Conservation (phyloP, 2,113 vertebrate species). For the Macquaria australasica region DNA sequence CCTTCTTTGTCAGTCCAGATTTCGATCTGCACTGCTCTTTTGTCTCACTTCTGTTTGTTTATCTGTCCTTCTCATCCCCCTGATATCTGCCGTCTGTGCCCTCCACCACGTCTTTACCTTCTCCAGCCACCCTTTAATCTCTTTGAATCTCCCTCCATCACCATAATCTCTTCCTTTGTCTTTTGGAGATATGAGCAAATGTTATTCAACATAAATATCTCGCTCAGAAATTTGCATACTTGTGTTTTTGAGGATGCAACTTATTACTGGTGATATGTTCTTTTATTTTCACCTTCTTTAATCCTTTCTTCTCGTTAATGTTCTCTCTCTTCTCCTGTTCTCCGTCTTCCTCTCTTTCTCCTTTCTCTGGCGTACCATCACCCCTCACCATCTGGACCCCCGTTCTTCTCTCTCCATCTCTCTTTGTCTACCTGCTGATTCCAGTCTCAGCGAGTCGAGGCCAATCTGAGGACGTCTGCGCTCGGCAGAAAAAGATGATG, state of each 20-base stretch:
- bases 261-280: background rate
- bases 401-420: constrained; percentile 22
- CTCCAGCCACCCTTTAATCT: constrained; percentile 1
- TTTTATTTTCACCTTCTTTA: background rate
- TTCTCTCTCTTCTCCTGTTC: constrained; percentile 20
- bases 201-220: background rate
- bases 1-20: constrained; percentile 31
- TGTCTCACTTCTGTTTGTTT: constrained; percentile 42
- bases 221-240: background rate
- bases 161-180: background rate
- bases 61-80: constrained; percentile 21
- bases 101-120: constrained; percentile 18
- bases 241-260: background rate
- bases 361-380: constrained; percentile 25
- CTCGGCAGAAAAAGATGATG: constrained; percentile 76
- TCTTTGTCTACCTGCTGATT: constrained; percentile 76
- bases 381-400: constrained; percentile 61
- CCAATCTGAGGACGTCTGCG: constrained; percentile 70
- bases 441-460: constrained; percentile 62
- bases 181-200: background rate
- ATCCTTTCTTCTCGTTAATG: background rate
- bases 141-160: constrained; percentile 6
- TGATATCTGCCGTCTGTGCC: constrained; percentile 27
- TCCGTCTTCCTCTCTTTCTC: constrained; percentile 4
- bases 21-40: constrained; percentile 46